A percentile compares a stretch with the other conserved stretches of the same genome.
phyloP scores from a whole-genome alignment of 2,797 vertebrate genomes.

The Periparus ater region DNA sequence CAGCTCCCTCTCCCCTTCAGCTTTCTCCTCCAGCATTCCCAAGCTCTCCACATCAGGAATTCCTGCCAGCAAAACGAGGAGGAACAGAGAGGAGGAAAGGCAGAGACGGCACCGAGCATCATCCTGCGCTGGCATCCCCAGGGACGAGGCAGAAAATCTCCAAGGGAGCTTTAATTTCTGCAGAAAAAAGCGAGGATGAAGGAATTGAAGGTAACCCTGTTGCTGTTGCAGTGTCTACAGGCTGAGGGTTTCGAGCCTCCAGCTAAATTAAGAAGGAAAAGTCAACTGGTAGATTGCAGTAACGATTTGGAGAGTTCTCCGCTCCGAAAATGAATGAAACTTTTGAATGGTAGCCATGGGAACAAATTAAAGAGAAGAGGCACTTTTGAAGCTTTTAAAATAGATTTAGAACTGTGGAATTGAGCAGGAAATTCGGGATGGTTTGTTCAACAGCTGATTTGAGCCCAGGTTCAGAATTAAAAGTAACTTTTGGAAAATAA shows the following conservation, averaged over 20 bases:
- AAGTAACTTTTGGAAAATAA: not conserved
- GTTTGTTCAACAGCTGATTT: not conserved
- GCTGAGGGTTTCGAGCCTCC: not conserved
- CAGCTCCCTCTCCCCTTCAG: not conserved
- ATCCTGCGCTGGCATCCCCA: not conserved
- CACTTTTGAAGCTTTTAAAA: slow-evolving; percentile 21
- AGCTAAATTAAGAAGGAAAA: slow-evolving; percentile 33
- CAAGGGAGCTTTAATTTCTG: not conserved
- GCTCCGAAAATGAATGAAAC: slow-evolving; percentile 30
- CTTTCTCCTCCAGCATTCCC: not conserved
- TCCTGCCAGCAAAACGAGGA: no score
- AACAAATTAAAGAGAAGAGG: slow-evolving; percentile 47
- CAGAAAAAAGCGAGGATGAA: not conserved
- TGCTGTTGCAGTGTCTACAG: not conserved
- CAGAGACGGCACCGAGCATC: not conserved
- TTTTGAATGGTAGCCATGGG: slow-evolving; percentile 60
- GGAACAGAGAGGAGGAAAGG: not conserved
- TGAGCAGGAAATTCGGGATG: not conserved
- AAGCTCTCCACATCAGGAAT: not conserved
- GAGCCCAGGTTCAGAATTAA: not conserved
- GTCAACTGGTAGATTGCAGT: slow-evolving; percentile 1
- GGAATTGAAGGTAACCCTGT: not conserved
- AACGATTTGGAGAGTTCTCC: not conserved
- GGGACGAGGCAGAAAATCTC: not conserved
- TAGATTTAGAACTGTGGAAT: not conserved